Evolutionary conservation across 64 coral and sea anemone species (phyloP).

Genomic region (Actinia equina): DNA sequence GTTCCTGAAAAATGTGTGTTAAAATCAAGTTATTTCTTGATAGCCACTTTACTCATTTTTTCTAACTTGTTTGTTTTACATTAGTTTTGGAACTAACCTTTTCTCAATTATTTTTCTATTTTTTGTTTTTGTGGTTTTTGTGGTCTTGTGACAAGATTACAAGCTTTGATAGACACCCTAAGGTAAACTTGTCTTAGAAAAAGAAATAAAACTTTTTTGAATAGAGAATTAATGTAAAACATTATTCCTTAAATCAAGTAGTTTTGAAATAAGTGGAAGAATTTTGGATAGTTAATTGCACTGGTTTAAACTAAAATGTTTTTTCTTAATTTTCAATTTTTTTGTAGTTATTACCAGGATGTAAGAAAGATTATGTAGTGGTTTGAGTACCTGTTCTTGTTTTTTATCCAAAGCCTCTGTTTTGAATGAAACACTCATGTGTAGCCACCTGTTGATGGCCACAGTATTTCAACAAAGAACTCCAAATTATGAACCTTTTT

Average conservation of each 20-base stretch:
- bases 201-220: background rate
- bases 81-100: background rate
- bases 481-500: conserved; percentile 30
- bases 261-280: background rate
- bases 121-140: background rate
- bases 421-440: conserved; percentile 8
- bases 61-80: background rate
- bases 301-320: background rate
- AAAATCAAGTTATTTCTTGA: background rate
- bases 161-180: background rate
- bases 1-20: background rate
- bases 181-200: background rate
- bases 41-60: conserved; percentile 4
- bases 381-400: background rate
- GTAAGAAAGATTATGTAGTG: background rate
- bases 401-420: background rate
- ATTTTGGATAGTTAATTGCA: background rate
- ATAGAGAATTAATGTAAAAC: background rate
- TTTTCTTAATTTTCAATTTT: background rate
- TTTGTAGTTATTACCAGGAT: background rate
- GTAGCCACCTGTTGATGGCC: conserved; percentile 9
- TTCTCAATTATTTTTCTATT: background rate
- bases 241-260: background rate
- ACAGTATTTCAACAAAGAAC: conserved; percentile 6
- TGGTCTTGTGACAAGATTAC: background rate